phyloP scores from a whole-genome alignment of 2,888 invertebrate species.

The Plemyria rubiginata region DNA sequence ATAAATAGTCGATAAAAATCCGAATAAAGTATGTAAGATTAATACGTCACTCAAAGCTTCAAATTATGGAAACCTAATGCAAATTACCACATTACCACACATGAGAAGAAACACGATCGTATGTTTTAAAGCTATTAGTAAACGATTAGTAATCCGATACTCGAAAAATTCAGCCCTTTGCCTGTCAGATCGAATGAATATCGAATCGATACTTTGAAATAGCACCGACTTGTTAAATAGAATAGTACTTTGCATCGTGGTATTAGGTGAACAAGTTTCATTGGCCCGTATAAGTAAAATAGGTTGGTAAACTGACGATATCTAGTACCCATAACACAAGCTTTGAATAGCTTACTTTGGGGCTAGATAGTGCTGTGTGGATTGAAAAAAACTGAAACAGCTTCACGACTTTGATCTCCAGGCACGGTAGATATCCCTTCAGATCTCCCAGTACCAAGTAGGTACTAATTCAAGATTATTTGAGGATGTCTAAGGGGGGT shows the following conservation, averaged over 20 bases:
- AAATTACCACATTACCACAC: conserved; percentile 75
- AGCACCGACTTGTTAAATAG: conserved; percentile 9
- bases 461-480: no score
- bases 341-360: no score
- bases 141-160: conserved; percentile 74
- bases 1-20: conserved; percentile 8
- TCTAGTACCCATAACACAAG: no score
- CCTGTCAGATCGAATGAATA: conserved; percentile 41
- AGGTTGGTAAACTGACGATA: no score
- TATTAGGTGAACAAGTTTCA: conserved; percentile 19
- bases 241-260: conserved; percentile 9
- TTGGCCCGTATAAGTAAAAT: conserved; percentile 12
- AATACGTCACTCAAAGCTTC: conserved; percentile 68
- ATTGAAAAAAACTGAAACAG: no score
- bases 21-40: conserved; percentile 59
- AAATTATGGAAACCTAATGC: conserved; percentile 74
- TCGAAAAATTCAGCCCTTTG: conserved; percentile 59
- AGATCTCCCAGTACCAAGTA: no score
- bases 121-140: conserved; percentile 65
- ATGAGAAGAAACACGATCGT: conserved; percentile 69
- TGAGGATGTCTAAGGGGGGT: no score
- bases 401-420: no score
- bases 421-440: no score
- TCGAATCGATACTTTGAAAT: conserved; percentile 26
- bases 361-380: no score